These are phyloP conservation scores for Pristionchus entomophagus DNA, from an alignment of 2,888 invertebrate species.

Conservation along the genomic window DNA sequence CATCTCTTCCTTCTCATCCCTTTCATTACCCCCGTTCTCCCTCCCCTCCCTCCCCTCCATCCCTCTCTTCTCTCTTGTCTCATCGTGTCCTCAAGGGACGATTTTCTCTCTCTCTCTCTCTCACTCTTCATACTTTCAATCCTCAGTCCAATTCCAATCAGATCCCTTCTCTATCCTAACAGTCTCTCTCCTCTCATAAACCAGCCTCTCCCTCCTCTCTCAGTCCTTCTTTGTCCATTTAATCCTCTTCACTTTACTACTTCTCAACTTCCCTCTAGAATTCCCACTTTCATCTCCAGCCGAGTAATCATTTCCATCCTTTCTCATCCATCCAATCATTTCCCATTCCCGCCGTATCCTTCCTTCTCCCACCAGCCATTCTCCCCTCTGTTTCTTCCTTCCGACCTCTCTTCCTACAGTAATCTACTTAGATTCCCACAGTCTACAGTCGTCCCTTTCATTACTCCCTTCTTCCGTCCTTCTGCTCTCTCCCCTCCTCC, in stretches of 20 bases:
- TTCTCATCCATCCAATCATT: slow-evolving; percentile 1
- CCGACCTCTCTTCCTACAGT: background rate
- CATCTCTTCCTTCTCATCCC: slow-evolving; percentile 7
- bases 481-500: background rate
- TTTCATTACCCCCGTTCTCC: slow-evolving; percentile 14
- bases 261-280: slow-evolving; percentile 16
- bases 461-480: slow-evolving; percentile 14
- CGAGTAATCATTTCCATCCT: slow-evolving; percentile 16
- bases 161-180: background rate
- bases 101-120: background rate
- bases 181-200: background rate
- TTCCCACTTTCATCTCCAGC: background rate
- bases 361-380: background rate
- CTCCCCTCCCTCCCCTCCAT: background rate
- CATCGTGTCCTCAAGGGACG: background rate
- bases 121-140: background rate
- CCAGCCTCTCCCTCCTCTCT: slow-evolving; percentile 5
- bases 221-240: slow-evolving; percentile 36
- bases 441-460: slow-evolving; percentile 1
- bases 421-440: slow-evolving; percentile 35
- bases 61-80: background rate
- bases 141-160: slow-evolving; percentile 23
- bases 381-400: background rate
- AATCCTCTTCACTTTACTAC: slow-evolving; percentile 42
- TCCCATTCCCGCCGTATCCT: slow-evolving; percentile 6